Evolutionary conservation across 2,888 invertebrate species (phyloP), one percentile per base, ranked within the genome.

Genomic region (Drosophila tanythrix): DNA sequence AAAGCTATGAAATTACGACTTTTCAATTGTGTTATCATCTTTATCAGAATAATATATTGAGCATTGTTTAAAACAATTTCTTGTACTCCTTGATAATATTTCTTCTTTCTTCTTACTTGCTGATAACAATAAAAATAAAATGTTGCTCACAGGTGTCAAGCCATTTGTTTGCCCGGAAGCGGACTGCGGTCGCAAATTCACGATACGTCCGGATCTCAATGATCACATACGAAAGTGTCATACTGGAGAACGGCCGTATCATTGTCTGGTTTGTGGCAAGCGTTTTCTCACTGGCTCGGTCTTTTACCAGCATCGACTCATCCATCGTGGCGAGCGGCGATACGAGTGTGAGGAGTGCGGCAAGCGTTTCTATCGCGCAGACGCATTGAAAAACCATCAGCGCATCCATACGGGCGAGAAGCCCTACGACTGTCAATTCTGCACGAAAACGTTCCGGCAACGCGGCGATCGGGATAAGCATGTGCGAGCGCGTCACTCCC

Each of bases 171-270:
- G 95, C 74, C 94, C 94, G 5, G 94, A 94, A 77, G 94, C 94
- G 70, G 94, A 94, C 4, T 95, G 95, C 79, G 94, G 94, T 61
- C 94, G 95, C 0, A 93, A 94, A 75, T 95, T 95, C 75, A 95
- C 95, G 2, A 95, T 95, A 48, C 94, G 95, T 31, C 95, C 95
- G 0, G 95, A 95, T 87, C 91, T 95, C 29, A 95, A 95, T 70
- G 95, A 95, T 84, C 95, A 95, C 71, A 95, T 95, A 21, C 93
- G 95, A 29, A 95, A 95, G 86, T 95, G 95, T 31, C 95, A 95
- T 73, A 95, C 95, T 0, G 93, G 95, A n/a, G 95, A 95, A 84
- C 92, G 95, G 1, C 95, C 95, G 0, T 95, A 95, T 81, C 95
- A 95, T 76, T 95, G 95, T 73, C 92, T 94, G 36, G 94, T 95